Evolutionary conservation across 2,113 vertebrate species (phyloP), one percentile per base, ranked within the genome.

Genomic region (Catharus minimus): DNA sequence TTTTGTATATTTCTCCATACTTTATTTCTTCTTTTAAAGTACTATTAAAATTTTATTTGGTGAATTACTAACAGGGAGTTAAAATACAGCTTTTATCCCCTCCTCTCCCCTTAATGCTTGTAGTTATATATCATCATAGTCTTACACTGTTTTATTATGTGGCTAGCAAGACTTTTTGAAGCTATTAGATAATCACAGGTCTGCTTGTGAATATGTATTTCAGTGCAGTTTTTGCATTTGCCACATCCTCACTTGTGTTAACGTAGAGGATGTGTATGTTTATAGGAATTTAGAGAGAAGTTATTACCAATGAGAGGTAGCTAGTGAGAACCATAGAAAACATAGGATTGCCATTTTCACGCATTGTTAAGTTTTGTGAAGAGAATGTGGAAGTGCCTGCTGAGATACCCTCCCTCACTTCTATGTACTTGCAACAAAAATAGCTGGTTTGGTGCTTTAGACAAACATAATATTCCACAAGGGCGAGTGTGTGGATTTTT

Each of bases 401-500:
- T 64, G 6, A 56, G 17, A 23, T 56, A 2, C 17, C 21, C 22
- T 75, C 33, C 32, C 3, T 60, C 41, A 5, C 0, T 58, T 52
- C 9, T 27, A 2, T 55, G 27, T 44, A 23, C 16, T 28, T 81
- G 5, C 5, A 26, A 14, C 5, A 53, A 67, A 72, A 65, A 23
- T 27, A 74, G 10, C 44, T 77, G 47, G 5, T 74, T 86, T 71
- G 36, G 7, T 81, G 32, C 24, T 72, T 64, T 50, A 52, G 15
- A 11, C 8, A 2, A 22, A 20, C 9, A 0, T 30, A 33, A 30
- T 84, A 13, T 8, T 75, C 16, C 14, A 3, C 36, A n/a, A 47
- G 30, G 18, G 4, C 36, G 10, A 33, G 12, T 7, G 11, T 0
- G 0, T 88, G 49, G 28, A 8, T 22, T 60, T 46, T 26, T 55